Evolutionary conservation across 2,113 vertebrate species (phyloP).

Genomic region (Canis aureus): DNA sequence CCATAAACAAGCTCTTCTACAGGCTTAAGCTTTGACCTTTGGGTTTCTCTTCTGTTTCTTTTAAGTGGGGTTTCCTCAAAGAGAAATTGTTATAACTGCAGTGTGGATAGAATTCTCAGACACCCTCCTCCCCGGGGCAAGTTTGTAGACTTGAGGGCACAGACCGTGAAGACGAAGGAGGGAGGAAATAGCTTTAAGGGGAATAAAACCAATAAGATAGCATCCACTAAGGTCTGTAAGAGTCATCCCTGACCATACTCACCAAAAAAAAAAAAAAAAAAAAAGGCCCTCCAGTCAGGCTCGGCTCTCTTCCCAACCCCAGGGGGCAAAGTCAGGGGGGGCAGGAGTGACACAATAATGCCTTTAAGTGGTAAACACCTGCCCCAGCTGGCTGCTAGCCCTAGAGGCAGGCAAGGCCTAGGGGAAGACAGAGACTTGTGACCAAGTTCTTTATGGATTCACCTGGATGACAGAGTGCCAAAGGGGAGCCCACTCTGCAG

Average conservation of each 20-base stretch:
- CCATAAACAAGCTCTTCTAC: not conserved
- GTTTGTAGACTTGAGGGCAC: not conserved
- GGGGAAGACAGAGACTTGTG: not conserved
- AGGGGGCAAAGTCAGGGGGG: not conserved
- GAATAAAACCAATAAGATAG: not conserved
- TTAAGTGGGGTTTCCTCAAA: slow-evolving; percentile 1
- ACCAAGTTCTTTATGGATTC: not conserved
- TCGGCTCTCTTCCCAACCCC: slow-evolving; percentile 7
- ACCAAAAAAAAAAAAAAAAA: too few relatives aligned
- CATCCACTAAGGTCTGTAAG: not conserved
- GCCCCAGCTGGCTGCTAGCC: not conserved
- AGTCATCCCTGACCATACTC: not conserved
- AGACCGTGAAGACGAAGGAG: not conserved
- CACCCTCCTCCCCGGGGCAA: slow-evolving; percentile 18
- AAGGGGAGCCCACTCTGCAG: not conserved
- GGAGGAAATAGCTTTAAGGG: not conserved
- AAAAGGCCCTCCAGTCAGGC: not conserved
- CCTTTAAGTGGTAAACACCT: slow-evolving; percentile 6
- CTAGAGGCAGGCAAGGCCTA: not conserved
- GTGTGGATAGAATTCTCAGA: slow-evolving; percentile 7
- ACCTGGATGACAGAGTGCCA: not conserved
- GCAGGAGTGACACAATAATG: not conserved
- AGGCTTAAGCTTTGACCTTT: not conserved
- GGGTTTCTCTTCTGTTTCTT: not conserved
- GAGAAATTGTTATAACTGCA: not conserved